phyloP scores from a whole-genome alignment of 2,888 invertebrate genomes.

The Saturnia japonica region DNA sequence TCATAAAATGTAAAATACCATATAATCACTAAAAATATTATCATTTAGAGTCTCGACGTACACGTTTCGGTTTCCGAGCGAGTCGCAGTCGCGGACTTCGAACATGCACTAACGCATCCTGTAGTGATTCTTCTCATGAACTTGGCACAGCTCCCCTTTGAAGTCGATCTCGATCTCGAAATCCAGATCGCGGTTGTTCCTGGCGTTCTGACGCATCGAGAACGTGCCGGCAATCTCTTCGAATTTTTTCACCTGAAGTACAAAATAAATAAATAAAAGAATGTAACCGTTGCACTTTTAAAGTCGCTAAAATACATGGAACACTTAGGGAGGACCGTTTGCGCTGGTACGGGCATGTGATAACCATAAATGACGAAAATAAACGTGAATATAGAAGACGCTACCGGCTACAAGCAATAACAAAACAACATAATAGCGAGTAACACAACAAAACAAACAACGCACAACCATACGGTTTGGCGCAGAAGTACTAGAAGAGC shows the following conservation, averaged over 20 bases:
- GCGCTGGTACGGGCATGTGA: no score
- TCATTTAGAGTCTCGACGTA: not conserved
- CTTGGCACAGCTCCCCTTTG: conserved; percentile 93
- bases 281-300: no score
- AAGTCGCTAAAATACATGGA: no score
- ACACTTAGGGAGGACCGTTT: no score
- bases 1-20: not conserved
- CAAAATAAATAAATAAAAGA: not conserved
- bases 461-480: no score
- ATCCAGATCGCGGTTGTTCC: conserved; percentile 98
- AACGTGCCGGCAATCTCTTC: conserved; percentile 97
- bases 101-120: conserved; percentile 91
- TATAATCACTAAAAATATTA: not conserved
- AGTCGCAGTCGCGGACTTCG: not conserved
- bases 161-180: conserved; percentile 96
- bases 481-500: no score
- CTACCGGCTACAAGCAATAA: no score
- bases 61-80: not conserved
- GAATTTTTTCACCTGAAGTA: conserved; percentile 88
- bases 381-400: no score
- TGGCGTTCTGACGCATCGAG: conserved; percentile 96
- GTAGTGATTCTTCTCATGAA: conserved; percentile 92
- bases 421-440: no score
- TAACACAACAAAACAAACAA: no score
- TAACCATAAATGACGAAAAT: no score